These are phyloP conservation scores for Drosophila sechellia DNA, from an alignment of 1,140 invertebrate genomes.

Conservation along the genomic window DNA sequence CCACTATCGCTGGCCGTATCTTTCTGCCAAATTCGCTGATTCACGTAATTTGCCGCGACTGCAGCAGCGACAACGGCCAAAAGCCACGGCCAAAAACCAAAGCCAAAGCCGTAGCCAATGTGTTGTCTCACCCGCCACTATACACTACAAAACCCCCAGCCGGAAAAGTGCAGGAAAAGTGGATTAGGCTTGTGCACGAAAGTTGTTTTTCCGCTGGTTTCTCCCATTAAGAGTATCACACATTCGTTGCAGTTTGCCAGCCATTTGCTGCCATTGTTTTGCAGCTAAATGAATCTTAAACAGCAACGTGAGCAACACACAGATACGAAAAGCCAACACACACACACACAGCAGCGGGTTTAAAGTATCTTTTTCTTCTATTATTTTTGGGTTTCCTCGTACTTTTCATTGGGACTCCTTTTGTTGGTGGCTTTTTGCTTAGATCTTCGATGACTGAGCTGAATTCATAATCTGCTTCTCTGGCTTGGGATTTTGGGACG, in stretches of 20 bases:
- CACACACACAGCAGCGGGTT: slow-evolving; percentile 7
- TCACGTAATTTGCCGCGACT: slow-evolving; percentile 53
- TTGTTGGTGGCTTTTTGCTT: slow-evolving; percentile 23
- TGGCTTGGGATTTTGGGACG: slow-evolving; percentile 1
- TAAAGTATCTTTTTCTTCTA: slow-evolving; percentile 29
- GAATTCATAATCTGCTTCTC: slow-evolving; percentile 48
- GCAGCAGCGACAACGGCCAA: slow-evolving; percentile 41
- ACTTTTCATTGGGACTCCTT: slow-evolving; percentile 25
- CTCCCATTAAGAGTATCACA: slow-evolving; percentile 18
- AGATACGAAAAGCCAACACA: slow-evolving; percentile 4
- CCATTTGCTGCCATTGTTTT: slow-evolving; percentile 39
- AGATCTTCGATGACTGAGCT: slow-evolving; percentile 59
- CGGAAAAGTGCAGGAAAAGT: slow-evolving; percentile 13
- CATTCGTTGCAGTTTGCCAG: slow-evolving; percentile 23
- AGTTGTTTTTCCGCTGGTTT: slow-evolving; percentile 19
- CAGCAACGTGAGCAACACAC: slow-evolving; percentile 42
- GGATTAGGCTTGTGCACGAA: slow-evolving; percentile 12
- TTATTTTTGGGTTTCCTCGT: slow-evolving; percentile 24
- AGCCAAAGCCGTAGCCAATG: slow-evolving; percentile 31
- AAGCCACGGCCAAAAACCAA: slow-evolving; percentile 18
- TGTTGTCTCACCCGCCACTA: slow-evolving; percentile 25
- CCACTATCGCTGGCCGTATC: slow-evolving; percentile 51
- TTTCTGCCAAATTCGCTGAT: slow-evolving; percentile 67
- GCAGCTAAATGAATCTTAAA: slow-evolving; percentile 60
- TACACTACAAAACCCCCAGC: slow-evolving; percentile 22